Base-by-base conservation (phyloP, 2,888 invertebrate species). In the Volucella zonaria region DNA sequence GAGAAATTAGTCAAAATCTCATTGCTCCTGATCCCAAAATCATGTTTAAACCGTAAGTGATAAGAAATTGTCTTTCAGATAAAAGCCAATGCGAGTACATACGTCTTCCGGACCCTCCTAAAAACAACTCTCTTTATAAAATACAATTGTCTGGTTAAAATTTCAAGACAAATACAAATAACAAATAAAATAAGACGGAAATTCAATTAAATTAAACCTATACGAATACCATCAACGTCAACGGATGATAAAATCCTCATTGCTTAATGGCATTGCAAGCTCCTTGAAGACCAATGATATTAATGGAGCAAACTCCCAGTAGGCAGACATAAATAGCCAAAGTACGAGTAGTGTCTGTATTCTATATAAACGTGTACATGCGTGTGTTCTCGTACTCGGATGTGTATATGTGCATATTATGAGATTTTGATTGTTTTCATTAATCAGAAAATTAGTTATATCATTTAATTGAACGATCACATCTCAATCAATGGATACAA, bases 391-490 rank as follows among this genome's bases (percentile, higher is more conserved):
- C 0, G 31, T 31, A 6, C 31, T 31, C 31, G 31, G 3, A 31
- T 31, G 2, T 31, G 31, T 42, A 10, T 70, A 18, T 59, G 51
- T 15, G 18, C n/a, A 52, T 49, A 66, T 38, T 64, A 68, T 58
- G 56, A 51, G 47, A 59, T 68, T 67, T 64, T 85, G 81, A 85
- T 81, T 81, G 81, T 81, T 77, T 80, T 73, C 80, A 80, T 76
- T 76, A 78, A 82, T 82, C 73, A 68, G 73, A 68, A 82, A 74
- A 78, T 79, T 77, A 80, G 73, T 80, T 58, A 73, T 71, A 80
- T 76, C 76, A 85, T 77, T 85, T 81, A 81, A 85, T 85, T 85
- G 75, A 77, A 73, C 73, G 76, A 74, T 68, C 73, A 64, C 74
- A 79, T 59, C 18, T 10, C 66, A 52, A 49, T 38, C 45, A 31